phyloP scores from a whole-genome alignment of 2,113 vertebrate genomes.

The Calyptommatus sinebrachiatus region DNA sequence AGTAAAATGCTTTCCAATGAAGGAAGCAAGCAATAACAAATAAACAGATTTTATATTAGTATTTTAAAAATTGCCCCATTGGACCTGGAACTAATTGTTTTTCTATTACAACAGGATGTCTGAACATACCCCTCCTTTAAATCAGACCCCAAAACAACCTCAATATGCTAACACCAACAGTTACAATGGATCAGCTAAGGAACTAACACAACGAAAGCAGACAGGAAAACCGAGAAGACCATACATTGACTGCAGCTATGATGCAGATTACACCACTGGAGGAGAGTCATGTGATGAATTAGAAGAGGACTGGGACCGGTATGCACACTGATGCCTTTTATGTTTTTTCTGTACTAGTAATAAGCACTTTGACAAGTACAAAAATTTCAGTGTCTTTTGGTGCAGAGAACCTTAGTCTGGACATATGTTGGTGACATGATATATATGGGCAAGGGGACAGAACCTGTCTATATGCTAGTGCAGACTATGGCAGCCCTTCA shows the following conservation, averaged over 20 bases:
- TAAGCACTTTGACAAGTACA: background rate
- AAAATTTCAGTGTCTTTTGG: background rate
- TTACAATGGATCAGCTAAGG: constrained; percentile 70
- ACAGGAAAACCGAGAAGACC: constrained; percentile 50
- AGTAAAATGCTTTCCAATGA: background rate
- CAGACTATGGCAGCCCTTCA: no score
- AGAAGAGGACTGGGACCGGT: constrained; percentile 80
- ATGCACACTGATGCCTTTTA: background rate
- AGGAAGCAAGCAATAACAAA: background rate
- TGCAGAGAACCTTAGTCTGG: background rate
- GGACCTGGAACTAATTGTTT: background rate
- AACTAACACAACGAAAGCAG: constrained; percentile 48
- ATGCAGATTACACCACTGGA: constrained; percentile 78
- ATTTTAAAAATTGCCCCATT: background rate
- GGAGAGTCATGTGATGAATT: constrained; percentile 85
- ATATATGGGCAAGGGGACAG: background rate
- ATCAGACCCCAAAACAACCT: constrained; percentile 47
- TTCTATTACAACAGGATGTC: background rate
- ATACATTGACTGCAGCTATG: constrained; percentile 74
- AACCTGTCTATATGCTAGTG: no score
- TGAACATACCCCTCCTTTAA: constrained; percentile 2
- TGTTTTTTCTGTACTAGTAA: background rate
- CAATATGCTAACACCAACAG: constrained; percentile 63
- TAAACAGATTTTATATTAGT: background rate
- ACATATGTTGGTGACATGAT: background rate